Evolutionary conservation across 1,140 invertebrate genomes (phyloP).

Genomic region (Trichoplusia ni): DNA sequence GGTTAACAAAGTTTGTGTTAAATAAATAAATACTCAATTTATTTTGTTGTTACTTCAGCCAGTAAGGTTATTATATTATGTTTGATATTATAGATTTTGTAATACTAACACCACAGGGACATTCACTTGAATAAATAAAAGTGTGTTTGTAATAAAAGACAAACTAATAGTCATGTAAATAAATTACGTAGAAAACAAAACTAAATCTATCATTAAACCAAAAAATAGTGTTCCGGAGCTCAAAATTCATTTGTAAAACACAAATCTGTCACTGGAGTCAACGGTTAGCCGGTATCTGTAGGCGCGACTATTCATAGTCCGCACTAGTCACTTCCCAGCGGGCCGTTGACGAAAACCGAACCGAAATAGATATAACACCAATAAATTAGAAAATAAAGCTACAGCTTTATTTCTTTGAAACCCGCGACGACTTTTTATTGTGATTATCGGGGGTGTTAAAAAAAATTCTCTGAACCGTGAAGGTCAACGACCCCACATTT

Average conservation of each 20-base stretch:
- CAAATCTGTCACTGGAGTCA: conserved; percentile 75
- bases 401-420: conserved; percentile 56
- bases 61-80: neutral
- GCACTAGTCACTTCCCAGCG: conserved; percentile 45
- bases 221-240: conserved; percentile 61
- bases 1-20: conserved; percentile 23
- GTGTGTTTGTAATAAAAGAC: conserved; percentile 6
- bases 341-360: conserved; percentile 68
- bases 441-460: conserved; percentile 64
- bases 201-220: conserved; percentile 47
- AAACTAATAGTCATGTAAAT: conserved; percentile 22
- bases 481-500: conserved; percentile 68
- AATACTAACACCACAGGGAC: neutral
- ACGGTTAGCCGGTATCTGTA: conserved; percentile 45
- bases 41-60: neutral
- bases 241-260: conserved; percentile 68
- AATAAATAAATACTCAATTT: conserved; percentile 25
- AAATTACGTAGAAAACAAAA: conserved; percentile 32
- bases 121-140: neutral
- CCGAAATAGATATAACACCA: conserved; percentile 70
- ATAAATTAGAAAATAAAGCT: conserved; percentile 77
- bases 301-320: conserved; percentile 67
- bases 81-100: neutral
- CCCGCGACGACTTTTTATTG: conserved; percentile 62
- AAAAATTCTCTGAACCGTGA: conserved; percentile 46